Percentiles rank a stretch among this genome's conserved stretches.
Conservation (phyloP, 1,140 invertebrate species). For the Camponotus vicinus region DNA sequence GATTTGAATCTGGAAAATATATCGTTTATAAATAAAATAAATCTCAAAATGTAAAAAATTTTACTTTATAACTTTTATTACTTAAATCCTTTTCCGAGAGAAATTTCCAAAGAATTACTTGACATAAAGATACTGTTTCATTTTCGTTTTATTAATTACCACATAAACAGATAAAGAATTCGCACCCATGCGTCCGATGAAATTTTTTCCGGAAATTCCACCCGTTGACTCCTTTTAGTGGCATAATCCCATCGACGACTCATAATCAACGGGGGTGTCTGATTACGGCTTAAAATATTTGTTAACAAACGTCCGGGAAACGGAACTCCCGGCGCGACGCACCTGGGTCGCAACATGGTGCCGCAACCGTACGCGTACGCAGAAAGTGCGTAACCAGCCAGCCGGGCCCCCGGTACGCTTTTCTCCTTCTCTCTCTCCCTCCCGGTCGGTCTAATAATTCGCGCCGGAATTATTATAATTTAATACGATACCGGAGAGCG, state of each 20-base stretch:
- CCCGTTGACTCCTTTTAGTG: neutral
- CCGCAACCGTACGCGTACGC: slow-evolving; percentile 45
- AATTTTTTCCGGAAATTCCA: neutral
- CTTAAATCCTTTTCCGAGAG: no score
- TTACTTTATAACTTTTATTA: no score
- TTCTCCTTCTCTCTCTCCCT: slow-evolving; percentile 28
- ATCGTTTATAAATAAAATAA: no score
- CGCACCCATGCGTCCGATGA: neutral
- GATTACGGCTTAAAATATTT: slow-evolving; percentile 81
- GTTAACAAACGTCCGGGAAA: slow-evolving; percentile 72
- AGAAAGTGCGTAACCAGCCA: slow-evolving; percentile 67
- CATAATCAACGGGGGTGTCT: slow-evolving; percentile 68
- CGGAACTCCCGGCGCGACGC: slow-evolving; percentile 62
- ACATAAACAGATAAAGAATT: neutral
- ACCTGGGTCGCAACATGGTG: slow-evolving; percentile 61
- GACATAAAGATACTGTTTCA: neutral
- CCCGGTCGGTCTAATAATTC: slow-evolving; percentile 73
- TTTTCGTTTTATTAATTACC: neutral
- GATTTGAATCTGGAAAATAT: no score
- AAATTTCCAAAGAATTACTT: neutral
- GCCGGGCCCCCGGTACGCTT: slow-evolving; percentile 52
- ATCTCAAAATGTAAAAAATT: no score
- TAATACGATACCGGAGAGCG: slow-evolving; percentile 77
- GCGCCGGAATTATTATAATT: slow-evolving; percentile 82
- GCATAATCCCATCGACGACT: slow-evolving; percentile 5